phyloP scores from a whole-genome alignment of 2,888 invertebrate species.

The Maniola hyperantus region DNA sequence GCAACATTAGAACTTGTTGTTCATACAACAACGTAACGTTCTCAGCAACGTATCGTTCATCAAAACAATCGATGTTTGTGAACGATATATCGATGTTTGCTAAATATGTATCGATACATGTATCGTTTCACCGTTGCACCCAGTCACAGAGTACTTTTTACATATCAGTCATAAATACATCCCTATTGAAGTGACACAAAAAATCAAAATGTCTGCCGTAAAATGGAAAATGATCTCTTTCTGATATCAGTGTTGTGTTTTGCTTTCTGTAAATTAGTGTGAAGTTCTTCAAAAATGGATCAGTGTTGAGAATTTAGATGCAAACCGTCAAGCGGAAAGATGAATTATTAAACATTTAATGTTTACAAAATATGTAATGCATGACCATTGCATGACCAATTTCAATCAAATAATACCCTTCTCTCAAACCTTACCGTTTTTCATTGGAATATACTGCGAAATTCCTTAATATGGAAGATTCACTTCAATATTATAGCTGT shows the following conservation, averaged over 20 bases:
- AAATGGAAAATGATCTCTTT: conserved; percentile 26
- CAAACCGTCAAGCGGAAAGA: conserved; percentile 55
- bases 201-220: conserved; percentile 10
- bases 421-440: not conserved
- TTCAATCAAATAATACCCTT: conserved; percentile 2
- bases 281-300: conserved; percentile 75
- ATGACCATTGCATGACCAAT: conserved; percentile 36
- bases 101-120: too few species aligned
- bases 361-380: conserved; percentile 60
- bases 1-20: too few species aligned
- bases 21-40: too few species aligned
- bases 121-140: too few species aligned
- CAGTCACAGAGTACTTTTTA: not conserved
- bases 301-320: conserved; percentile 68
- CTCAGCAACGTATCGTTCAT: too few species aligned
- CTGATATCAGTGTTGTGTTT: conserved; percentile 39
- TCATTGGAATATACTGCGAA: conserved; percentile 15
- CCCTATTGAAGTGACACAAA: not conserved
- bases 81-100: too few species aligned
- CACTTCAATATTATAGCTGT: conserved; percentile 68
- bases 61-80: too few species aligned
- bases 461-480: conserved; percentile 74
- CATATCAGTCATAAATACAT: not conserved
- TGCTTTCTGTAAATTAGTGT: conserved; percentile 57
- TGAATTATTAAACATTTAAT: conserved; percentile 47